A percentile compares a stretch with the other conserved stretches of the same genome.
These are phyloP conservation scores for Lomographa bimaculata DNA, from an alignment of 2,888 invertebrate genomes.

Conservation along the genomic window DNA sequence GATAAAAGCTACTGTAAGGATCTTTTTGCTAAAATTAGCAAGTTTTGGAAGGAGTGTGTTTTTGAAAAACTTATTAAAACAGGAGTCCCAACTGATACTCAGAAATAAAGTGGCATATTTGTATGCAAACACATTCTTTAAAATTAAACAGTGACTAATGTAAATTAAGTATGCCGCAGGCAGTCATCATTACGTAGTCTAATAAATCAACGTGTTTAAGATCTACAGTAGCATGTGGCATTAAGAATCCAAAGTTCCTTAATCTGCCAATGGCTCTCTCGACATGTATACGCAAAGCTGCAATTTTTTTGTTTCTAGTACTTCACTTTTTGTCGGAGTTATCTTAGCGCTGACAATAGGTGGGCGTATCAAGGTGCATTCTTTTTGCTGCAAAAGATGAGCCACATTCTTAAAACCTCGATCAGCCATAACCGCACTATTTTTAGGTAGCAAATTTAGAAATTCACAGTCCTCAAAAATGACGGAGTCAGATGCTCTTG, in stretches of 20 bases:
- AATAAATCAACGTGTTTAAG: too few species aligned
- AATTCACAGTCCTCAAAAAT: not conserved
- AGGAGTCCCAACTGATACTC: not conserved
- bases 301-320: too few species aligned
- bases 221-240: too few species aligned
- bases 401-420: too few species aligned
- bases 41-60: slow-evolving; percentile 4
- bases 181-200: too few species aligned
- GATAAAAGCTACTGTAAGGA: slow-evolving; percentile 1
- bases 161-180: too few species aligned
- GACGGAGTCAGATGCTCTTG: not conserved
- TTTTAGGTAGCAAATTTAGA: too few species aligned
- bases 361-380: not conserved
- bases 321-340: too few species aligned
- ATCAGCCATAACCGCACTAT: too few species aligned
- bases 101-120: not conserved
- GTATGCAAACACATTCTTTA: not conserved
- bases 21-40: not conserved
- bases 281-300: not conserved
- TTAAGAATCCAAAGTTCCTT: too few species aligned
- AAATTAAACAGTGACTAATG: not conserved
- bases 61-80: slow-evolving; percentile 3
- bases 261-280: not conserved
- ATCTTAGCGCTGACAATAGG: not conserved
- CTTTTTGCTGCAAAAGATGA: not conserved